Conservation (phyloP, 92 coral and sea anemone genomes). For the Phymanthus crucifer region DNA sequence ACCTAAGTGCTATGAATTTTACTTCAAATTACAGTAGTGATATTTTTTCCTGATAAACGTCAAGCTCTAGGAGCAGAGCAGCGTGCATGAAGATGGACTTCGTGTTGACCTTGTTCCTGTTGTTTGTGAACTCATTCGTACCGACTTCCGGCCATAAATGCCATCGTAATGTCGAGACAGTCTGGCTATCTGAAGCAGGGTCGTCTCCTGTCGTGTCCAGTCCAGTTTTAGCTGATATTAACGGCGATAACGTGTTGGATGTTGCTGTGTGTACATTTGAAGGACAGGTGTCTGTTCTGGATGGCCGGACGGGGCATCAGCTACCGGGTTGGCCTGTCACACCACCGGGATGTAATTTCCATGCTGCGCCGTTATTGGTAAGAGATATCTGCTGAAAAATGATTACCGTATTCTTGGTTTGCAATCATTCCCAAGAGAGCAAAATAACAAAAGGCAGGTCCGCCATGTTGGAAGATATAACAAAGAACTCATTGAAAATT, state of each 20-base stretch:
- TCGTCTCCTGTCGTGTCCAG: constrained; percentile 87
- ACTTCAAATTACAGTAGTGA: background rate
- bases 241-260: constrained; percentile 69
- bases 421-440: no score
- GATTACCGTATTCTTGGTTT: no score
- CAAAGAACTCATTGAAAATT: no score
- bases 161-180: constrained; percentile 65
- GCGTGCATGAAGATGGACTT: background rate
- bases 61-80: background rate
- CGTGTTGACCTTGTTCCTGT: background rate
- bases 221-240: constrained; percentile 75
- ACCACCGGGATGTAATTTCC: constrained; percentile 60
- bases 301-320: constrained; percentile 73
- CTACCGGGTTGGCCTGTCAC: constrained; percentile 86
- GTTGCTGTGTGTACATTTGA: constrained; percentile 75
- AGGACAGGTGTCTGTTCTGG: constrained; percentile 79
- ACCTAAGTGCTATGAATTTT: background rate
- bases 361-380: constrained; percentile 88
- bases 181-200: constrained; percentile 77
- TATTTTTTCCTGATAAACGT: background rate
- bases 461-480: no score
- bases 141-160: constrained; percentile 51
- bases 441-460: no score
- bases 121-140: constrained; percentile 2
- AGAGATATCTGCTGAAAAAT: constrained; percentile 6